These are phyloP conservation scores for Grammomys surdaster DNA, from an alignment of 2,113 vertebrate genomes.

Conservation along the genomic window DNA sequence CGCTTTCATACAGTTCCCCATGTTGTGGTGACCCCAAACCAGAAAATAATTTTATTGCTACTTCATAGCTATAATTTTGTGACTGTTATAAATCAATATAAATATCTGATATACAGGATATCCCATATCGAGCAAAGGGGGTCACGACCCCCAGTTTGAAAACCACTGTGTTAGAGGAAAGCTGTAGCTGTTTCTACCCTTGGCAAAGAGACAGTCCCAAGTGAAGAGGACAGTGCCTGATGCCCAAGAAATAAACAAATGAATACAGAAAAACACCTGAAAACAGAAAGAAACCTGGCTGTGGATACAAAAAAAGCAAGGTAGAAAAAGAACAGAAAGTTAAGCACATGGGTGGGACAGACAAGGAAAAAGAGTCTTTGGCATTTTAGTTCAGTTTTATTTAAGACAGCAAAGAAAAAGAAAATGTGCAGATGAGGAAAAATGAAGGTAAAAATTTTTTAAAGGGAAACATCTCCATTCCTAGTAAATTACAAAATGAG, in stretches of 20 bases:
- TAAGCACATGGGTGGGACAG: background rate
- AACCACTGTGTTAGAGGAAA: background rate
- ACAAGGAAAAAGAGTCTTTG: background rate
- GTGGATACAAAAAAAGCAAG: background rate
- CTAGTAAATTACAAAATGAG: conserved; percentile 39
- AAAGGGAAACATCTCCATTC: background rate
- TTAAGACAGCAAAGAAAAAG: background rate
- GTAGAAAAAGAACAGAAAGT: background rate
- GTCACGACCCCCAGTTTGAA: background rate
- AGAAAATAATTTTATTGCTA: no score
- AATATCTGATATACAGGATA: background rate
- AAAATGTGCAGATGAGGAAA: background rate
- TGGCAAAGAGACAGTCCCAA: background rate
- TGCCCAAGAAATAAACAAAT: background rate
- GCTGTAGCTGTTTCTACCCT: background rate
- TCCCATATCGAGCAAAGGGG: background rate
- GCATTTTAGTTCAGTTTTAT: background rate
- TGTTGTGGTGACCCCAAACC: background rate
- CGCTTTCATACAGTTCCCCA: background rate
- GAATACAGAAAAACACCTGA: background rate
- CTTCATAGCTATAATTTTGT: background rate
- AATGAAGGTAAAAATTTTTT: background rate
- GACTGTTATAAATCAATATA: background rate
- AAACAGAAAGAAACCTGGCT: no score
- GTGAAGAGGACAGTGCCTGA: background rate